A percentile compares a stretch with the other conserved stretches of the same genome.
phyloP scores from a whole-genome alignment of 2,888 invertebrate species.

The Macaria notata region DNA sequence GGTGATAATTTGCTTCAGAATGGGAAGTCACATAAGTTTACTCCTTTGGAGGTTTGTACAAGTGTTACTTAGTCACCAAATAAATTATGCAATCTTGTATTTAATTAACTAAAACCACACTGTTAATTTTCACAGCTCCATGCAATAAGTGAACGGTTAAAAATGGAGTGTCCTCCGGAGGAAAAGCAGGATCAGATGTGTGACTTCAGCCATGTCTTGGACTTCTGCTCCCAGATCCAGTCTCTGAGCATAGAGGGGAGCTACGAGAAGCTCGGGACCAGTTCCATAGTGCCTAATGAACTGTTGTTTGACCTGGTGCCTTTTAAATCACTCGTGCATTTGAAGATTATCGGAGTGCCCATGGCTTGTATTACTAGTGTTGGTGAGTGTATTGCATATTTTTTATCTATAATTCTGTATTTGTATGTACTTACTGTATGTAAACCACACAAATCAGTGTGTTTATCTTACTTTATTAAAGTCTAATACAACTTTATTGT shows the following conservation, averaged over 20 bases:
- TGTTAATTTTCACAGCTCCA: constrained; percentile 84
- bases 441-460: too few relatives aligned
- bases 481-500: too few relatives aligned
- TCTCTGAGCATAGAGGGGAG: constrained; percentile 86
- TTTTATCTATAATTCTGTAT: not conserved
- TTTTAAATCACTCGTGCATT: constrained; percentile 89
- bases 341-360: constrained; percentile 87
- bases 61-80: not conserved
- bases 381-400: constrained; percentile 51
- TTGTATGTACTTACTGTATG: too few relatives aligned
- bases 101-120: too few relatives aligned
- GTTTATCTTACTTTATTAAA: too few relatives aligned
- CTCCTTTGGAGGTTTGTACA: constrained; percentile 87
- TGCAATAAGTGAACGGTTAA: constrained; percentile 94
- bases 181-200: constrained; percentile 90
- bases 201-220: constrained; percentile 95
- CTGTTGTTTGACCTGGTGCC: constrained; percentile 91
- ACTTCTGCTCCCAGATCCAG: constrained; percentile 91
- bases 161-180: constrained; percentile 91
- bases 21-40: constrained; percentile 85
- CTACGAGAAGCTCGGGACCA: constrained; percentile 86
- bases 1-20: constrained; percentile 86
- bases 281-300: constrained; percentile 92
- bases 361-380: constrained; percentile 86
- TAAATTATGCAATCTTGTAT: too few relatives aligned